Conservation (phyloP, 1,140 invertebrate species). For the Panonychus citri region DNA sequence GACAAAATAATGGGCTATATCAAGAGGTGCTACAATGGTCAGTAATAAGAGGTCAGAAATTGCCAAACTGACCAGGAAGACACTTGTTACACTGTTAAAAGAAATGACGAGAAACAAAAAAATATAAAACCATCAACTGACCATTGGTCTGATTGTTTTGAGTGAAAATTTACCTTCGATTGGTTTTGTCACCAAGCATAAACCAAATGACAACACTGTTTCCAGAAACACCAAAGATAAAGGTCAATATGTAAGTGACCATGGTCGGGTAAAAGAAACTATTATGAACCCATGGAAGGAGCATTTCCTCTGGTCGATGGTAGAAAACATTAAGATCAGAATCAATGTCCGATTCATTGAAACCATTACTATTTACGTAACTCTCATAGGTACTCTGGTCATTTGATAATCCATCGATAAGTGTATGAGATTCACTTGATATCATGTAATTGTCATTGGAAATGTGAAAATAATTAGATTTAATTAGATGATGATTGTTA, state of each 20-base stretch:
- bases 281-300: constrained; percentile 12
- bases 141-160: too few relatives aligned
- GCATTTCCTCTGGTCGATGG: constrained; percentile 9
- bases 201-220: constrained; percentile 12
- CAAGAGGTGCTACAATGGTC: constrained; percentile 15
- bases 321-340: too few relatives aligned
- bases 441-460: too few relatives aligned
- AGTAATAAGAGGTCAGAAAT: constrained; percentile 16
- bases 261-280: constrained; percentile 12
- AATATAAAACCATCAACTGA: too few relatives aligned
- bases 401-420: too few relatives aligned
- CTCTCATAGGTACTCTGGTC: too few relatives aligned
- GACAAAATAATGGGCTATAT: constrained; percentile 16
- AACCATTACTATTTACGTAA: too few relatives aligned
- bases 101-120: too few relatives aligned
- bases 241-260: constrained; percentile 13
- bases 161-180: constrained; percentile 1
- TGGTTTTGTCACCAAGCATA: constrained; percentile 7
- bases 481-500: too few relatives aligned
- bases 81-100: constrained; percentile 6
- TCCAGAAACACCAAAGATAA: constrained; percentile 13
- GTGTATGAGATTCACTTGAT: too few relatives aligned
- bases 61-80: constrained; percentile 16
- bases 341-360: too few relatives aligned
- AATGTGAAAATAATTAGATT: too few relatives aligned